Conservation (phyloP, 2,797 vertebrate genomes). For the Syndactyla subalaris region DNA sequence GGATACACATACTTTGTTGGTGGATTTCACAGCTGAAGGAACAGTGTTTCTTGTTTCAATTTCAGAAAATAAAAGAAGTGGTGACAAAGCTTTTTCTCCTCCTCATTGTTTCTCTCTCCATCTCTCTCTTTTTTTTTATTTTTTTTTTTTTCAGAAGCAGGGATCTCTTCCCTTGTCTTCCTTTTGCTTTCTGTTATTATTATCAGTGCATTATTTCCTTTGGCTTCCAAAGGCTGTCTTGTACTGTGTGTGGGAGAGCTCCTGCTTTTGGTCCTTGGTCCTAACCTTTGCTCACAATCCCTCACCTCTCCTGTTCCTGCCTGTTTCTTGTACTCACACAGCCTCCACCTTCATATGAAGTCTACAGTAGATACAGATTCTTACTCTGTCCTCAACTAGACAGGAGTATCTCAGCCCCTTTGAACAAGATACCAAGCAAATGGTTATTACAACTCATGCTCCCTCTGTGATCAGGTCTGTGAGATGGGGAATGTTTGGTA, state of each 20-base stretch:
- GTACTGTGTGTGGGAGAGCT: not conserved
- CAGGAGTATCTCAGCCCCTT: not conserved
- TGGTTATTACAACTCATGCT: not conserved
- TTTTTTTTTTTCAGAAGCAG: not conserved
- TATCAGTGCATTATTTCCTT: not conserved
- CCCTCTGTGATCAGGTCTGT: not conserved
- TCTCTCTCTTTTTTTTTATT: accelerated
- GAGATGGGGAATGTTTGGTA: not conserved
- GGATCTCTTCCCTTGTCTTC: not conserved
- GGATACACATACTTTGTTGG: not conserved
- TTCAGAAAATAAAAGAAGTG: not conserved
- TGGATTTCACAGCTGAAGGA: not conserved
- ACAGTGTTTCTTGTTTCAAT: not conserved
- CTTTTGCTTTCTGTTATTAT: not conserved
- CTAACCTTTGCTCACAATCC: not conserved
- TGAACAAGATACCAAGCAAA: not conserved
- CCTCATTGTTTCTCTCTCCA: accelerated
- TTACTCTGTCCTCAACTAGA: not conserved
- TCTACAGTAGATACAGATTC: not conserved
- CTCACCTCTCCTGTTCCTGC: not conserved
- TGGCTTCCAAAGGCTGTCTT: not conserved
- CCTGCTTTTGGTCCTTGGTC: not conserved
- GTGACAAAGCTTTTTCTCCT: not conserved
- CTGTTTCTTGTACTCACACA: not conserved
- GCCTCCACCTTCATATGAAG: not conserved